Percentiles rank a stretch among this genome's conserved stretches.
Conservation (phyloP, 2,113 vertebrate genomes). For the Coregonus clupeaformis region DNA sequence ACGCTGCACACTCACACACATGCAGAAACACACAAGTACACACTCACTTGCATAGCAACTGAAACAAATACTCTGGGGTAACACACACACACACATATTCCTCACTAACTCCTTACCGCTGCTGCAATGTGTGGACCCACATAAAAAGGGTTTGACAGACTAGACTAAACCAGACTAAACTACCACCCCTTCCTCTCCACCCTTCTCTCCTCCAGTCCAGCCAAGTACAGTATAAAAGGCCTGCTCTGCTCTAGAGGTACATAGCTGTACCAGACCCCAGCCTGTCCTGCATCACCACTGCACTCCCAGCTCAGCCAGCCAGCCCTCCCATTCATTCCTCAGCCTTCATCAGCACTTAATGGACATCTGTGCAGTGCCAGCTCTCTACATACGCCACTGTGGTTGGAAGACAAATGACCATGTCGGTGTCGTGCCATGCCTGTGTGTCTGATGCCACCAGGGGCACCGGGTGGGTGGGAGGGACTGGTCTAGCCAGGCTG, state of each 20-base stretch:
- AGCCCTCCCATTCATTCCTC: conserved; percentile 42
- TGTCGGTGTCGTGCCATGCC: conserved; percentile 60
- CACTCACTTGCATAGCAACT: conserved; percentile 2
- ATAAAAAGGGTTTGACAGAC: conserved; percentile 30
- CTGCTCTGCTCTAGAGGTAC: conserved; percentile 40
- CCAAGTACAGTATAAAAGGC: conserved; percentile 17
- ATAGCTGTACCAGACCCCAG: background rate
- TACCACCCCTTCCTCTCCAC: conserved; percentile 49
- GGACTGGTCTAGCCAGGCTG: conserved; percentile 41
- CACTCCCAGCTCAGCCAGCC: conserved; percentile 8
- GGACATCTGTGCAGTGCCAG: conserved; percentile 76
- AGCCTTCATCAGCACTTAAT: conserved; percentile 67
- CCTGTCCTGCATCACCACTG: too few species aligned
- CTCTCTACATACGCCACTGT: conserved; percentile 67
- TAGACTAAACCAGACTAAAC: conserved; percentile 64
- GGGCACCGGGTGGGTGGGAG: conserved; percentile 20
- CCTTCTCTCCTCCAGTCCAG: conserved; percentile 8
- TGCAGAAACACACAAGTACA: background rate
- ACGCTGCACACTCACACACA: background rate
- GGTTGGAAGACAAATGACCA: conserved; percentile 70
- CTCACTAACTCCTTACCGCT: background rate
- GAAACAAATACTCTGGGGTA: conserved; percentile 1
- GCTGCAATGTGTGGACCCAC: background rate
- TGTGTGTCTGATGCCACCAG: conserved; percentile 56
- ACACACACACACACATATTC: background rate